Base-by-base conservation (phyloP, 1,140 invertebrate species). In the Semibalanus balanoides region DNA sequence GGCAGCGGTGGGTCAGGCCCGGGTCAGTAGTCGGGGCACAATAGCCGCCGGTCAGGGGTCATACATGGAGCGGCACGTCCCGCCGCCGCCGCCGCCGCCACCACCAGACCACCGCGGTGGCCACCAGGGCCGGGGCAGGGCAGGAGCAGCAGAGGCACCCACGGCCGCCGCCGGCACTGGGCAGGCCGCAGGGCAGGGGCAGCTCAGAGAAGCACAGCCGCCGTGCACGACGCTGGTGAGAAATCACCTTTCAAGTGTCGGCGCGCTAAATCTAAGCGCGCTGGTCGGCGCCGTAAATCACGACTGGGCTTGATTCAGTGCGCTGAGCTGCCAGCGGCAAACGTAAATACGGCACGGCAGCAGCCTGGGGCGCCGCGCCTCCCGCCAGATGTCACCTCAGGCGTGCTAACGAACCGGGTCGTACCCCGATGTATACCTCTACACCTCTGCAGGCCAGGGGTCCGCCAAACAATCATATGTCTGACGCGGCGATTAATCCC, bases 211-310 rank as follows among this genome's bases (percentile, higher is more conserved):
- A 40, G 17, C 17, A 40, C 35, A 19, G 51, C 51, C 3, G 51
- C 1, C 51, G n/a, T 25, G 51, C 11, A 25, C 51, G 11, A 19
- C 7, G 51, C 9, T 25, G 51, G 11, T 64, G 51, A 64, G 22
- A 64, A 64, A 64, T 64, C 51, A 64, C 51, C 51, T 64, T 64
- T 64, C 51, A 64, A 64, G 51, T 64, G 51, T 64, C 51, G 51
- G 51, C 51, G 51, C 51, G 11, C 14, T 64, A 64, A 64, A 64
- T 64, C 51, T 64, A 64, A 64, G 22, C 51, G 22, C 51, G 51
- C 51, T 14, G 51, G 14, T 19, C 51, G 22, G 11, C 22, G 22
- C 51, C 51, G 51, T 64, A 64, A 64, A 64, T 64, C 51, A 64
- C 35, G 9, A 1, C 51, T 14, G 51, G 51, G 14, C 51, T 64